phyloP scores from a whole-genome alignment of 2,113 vertebrate species.

The Daubentonia madagascariensis region DNA sequence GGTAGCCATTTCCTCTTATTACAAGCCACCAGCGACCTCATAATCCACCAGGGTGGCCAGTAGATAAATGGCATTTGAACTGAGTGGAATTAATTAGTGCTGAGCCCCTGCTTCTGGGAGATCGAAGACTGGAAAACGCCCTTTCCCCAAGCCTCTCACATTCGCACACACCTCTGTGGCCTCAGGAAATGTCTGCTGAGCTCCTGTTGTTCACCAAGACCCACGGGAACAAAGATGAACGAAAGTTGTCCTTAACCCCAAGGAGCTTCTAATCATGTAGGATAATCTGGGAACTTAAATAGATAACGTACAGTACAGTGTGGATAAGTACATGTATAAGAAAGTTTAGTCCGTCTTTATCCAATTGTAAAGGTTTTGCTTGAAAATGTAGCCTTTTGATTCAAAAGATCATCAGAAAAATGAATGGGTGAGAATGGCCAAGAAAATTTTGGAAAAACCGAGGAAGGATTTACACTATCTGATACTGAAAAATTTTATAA shows the following conservation, averaged over 20 bases:
- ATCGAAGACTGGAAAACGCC: neutral
- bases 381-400: neutral
- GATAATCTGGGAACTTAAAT: neutral
- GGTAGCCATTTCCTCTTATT: neutral
- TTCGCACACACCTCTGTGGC: accelerated
- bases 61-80: neutral
- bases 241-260: neutral
- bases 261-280: neutral
- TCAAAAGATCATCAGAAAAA: neutral
- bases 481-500: neutral
- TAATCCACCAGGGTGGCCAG: too few species aligned
- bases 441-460: neutral
- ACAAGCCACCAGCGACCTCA: neutral
- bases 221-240: neutral
- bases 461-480: neutral
- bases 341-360: neutral
- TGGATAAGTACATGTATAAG: accelerated
- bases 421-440: neutral
- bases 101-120: neutral
- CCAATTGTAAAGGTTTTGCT: neutral
- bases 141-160: neutral
- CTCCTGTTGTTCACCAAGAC: neutral
- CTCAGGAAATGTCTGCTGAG: too few species aligned
- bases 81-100: neutral
- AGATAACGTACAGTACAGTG: neutral